Percentiles rank a stretch among this genome's conserved stretches.
Evolutionary conservation across 2,888 invertebrate genomes (phyloP).

Genomic region (Drosophila rellima): DNA sequence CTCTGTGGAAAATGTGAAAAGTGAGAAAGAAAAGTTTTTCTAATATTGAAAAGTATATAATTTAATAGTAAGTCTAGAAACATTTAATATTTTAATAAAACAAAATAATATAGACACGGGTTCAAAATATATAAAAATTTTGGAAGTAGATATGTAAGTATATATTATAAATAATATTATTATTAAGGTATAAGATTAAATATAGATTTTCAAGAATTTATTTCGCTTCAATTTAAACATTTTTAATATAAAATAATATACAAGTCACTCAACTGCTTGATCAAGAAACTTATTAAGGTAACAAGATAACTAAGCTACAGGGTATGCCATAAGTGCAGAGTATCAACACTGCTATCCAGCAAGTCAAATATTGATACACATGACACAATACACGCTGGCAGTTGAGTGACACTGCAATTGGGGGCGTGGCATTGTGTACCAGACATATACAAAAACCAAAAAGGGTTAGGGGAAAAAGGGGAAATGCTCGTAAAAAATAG

Average conservation of each 20-base stretch:
- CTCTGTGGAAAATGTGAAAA: neutral
- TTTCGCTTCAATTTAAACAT: too few relatives aligned
- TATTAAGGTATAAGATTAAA: too few relatives aligned
- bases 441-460: conserved; percentile 42
- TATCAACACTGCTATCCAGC: conserved; percentile 51
- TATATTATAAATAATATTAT: too few relatives aligned
- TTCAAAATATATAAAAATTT: too few relatives aligned
- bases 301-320: neutral
- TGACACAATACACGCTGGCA: conserved; percentile 11
- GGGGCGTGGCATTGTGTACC: conserved; percentile 43
- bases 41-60: too few relatives aligned
- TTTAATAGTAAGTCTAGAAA: too few relatives aligned
- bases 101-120: too few relatives aligned
- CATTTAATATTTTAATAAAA: too few relatives aligned
- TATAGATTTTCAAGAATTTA: too few relatives aligned
- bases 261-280: neutral
- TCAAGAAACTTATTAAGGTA: neutral
- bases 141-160: too few relatives aligned
- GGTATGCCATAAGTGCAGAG: conserved; percentile 37
- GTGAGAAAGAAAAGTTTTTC: too few relatives aligned
- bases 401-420: conserved; percentile 30
- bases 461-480: neutral
- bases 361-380: conserved; percentile 72
- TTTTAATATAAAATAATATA: too few relatives aligned
- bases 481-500: conserved; percentile 12